Evolutionary conservation across 2,113 vertebrate genomes (phyloP).

Genomic region (Raja brachyura): DNA sequence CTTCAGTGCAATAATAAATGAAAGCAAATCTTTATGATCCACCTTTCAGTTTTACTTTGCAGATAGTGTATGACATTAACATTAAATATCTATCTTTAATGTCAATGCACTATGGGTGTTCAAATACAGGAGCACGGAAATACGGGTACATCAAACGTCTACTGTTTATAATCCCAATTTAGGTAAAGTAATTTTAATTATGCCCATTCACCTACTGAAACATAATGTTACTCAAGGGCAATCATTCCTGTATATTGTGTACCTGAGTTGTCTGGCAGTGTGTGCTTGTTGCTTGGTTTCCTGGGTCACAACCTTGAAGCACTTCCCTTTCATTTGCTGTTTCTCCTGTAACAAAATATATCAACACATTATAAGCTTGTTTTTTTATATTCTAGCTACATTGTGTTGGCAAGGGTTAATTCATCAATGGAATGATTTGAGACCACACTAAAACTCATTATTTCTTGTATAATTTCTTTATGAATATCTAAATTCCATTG

Average conservation of each 20-base stretch:
- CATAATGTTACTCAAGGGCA: background rate
- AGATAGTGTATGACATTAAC: constrained; percentile 1
- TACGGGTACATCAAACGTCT: background rate
- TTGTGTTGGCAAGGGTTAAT: background rate
- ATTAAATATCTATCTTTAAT: background rate
- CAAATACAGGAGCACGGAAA: background rate
- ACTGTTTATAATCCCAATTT: background rate
- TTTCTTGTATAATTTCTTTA: background rate
- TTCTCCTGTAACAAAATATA: constrained; percentile 31
- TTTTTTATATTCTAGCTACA: background rate
- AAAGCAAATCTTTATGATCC: background rate
- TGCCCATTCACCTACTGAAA: background rate
- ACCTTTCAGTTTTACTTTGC: constrained; percentile 20
- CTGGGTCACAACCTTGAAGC: background rate
- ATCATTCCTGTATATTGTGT: background rate
- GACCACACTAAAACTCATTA: background rate
- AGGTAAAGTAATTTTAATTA: background rate
- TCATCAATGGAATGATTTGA: background rate
- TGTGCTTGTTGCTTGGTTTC: background rate
- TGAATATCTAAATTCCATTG: too few relatives aligned
- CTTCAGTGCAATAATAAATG: background rate
- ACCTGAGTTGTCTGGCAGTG: background rate
- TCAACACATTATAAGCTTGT: background rate
- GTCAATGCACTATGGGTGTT: background rate
- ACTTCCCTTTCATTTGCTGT: background rate